These are phyloP conservation scores for Triplophysa dalaica DNA, from an alignment of 2,113 vertebrate species.

Conservation along the genomic window DNA sequence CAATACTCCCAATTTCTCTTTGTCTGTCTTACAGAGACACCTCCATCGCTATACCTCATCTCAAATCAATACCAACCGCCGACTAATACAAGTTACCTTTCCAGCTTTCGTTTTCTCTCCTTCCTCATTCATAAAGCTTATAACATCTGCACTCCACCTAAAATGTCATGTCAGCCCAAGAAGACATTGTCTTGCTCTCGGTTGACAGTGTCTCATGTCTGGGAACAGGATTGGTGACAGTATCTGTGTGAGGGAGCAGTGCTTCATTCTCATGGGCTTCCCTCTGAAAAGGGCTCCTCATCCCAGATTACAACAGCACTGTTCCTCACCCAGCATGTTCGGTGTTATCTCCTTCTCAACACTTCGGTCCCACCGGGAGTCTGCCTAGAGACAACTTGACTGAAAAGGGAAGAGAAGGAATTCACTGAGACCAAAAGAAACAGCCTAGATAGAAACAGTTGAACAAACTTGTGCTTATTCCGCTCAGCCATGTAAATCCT, in stretches of 20 bases:
- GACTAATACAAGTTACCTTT: neutral
- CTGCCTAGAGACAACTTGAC: conserved; percentile 17
- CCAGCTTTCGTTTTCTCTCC: neutral
- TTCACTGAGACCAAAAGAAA: conserved; percentile 18
- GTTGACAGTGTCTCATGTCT: conserved; percentile 10
- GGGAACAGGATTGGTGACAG: conserved; percentile 27
- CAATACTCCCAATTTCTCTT: neutral
- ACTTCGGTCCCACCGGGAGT: conserved; percentile 24
- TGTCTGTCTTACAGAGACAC: conserved; percentile 16
- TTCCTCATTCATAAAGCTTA: conserved; percentile 36
- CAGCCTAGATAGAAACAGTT: neutral
- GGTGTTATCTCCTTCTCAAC: conserved; percentile 27
- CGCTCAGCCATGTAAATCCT: neutral
- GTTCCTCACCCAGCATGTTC: conserved; percentile 11
- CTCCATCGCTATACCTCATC: conserved; percentile 14
- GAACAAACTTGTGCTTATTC: neutral
- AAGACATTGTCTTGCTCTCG: conserved; percentile 24
- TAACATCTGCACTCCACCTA: conserved; percentile 8
- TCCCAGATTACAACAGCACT: conserved; percentile 40
- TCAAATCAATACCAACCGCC: neutral
- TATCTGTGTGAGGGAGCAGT: neutral
- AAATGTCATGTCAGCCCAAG: conserved; percentile 53
- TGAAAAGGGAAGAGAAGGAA: neutral
- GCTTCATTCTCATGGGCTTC: conserved; percentile 33
- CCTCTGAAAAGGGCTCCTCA: conserved; percentile 30